These are phyloP conservation scores for Megathymus violae DNA, from an alignment of 1,140 invertebrate species.

Conservation along the genomic window DNA sequence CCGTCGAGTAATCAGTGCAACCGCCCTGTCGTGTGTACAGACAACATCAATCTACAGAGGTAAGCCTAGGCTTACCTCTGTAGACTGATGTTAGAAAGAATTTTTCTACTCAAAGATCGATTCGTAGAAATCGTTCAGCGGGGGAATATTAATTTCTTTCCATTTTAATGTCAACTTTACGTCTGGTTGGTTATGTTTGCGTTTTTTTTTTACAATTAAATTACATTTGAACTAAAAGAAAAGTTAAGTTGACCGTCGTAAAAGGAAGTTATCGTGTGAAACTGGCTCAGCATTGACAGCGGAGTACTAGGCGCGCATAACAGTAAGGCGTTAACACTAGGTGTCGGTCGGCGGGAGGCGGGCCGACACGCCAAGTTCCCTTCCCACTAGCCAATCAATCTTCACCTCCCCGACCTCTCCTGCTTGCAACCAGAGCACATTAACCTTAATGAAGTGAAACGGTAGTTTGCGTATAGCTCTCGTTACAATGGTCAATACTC, in stretches of 20 bases:
- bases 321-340: conserved; percentile 71
- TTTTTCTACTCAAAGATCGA: conserved; percentile 28
- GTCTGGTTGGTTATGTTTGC: neutral
- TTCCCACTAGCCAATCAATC: conserved; percentile 68
- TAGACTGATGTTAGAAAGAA: conserved; percentile 43
- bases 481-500: conserved; percentile 51
- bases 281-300: conserved; percentile 55
- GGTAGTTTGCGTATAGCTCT: conserved; percentile 47
- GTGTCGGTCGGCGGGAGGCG: conserved; percentile 70
- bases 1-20: conserved; percentile 54
- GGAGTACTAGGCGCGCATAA: conserved; percentile 73
- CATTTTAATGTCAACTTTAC: conserved; percentile 14
- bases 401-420: conserved; percentile 61
- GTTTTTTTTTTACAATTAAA: neutral
- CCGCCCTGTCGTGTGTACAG: conserved; percentile 46
- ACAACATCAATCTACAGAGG: too few species aligned
- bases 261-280: conserved; percentile 25
- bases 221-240: conserved; percentile 12
- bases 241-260: neutral
- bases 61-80: conserved; percentile 32
- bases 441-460: conserved; percentile 42
- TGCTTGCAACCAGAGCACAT: conserved; percentile 39
- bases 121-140: neutral
- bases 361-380: conserved; percentile 72
- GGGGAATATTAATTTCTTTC: conserved; percentile 10